A percentile compares a stretch with the other conserved stretches of the same genome.
Evolutionary conservation across 2,113 vertebrate genomes (phyloP).

Genomic region (Eulacestoma nigropectus): DNA sequence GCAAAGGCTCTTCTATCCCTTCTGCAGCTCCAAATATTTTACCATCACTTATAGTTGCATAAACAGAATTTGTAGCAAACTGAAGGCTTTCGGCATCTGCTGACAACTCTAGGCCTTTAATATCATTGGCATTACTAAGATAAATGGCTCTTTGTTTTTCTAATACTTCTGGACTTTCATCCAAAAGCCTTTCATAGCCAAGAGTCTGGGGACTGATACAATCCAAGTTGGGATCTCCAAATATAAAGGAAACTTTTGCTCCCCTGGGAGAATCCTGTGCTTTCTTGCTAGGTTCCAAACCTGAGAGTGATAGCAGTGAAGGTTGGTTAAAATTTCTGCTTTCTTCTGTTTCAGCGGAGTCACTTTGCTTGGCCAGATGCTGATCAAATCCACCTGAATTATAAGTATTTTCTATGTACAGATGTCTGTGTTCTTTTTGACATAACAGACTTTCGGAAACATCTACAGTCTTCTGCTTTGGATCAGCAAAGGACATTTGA

Average conservation of each 20-base stretch:
- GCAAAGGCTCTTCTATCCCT: constrained; percentile 91
- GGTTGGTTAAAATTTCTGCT: constrained; percentile 78
- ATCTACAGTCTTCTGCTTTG: constrained; percentile 80
- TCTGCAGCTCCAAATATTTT: constrained; percentile 88
- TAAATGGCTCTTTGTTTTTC: constrained; percentile 86
- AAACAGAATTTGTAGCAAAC: constrained; percentile 85
- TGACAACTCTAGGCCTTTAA: constrained; percentile 84
- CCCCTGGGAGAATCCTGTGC: constrained; percentile 85
- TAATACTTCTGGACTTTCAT: constrained; percentile 86
- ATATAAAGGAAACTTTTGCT: constrained; percentile 98
- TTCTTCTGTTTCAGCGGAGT: constrained; percentile 76
- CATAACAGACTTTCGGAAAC: constrained; percentile 75
- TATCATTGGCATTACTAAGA: constrained; percentile 83
- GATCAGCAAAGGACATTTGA: constrained; percentile 79
- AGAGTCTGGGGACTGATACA: constrained; percentile 85
- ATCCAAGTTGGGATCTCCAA: constrained; percentile 89
- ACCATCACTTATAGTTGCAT: constrained; percentile 84
- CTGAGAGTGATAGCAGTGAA: constrained; percentile 80
- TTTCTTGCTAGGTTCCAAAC: constrained; percentile 77
- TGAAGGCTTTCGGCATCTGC: constrained; percentile 86
- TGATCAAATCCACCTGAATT: constrained; percentile 76
- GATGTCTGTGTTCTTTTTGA: constrained; percentile 80
- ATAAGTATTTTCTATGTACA: constrained; percentile 84
- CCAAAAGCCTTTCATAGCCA: constrained; percentile 92
- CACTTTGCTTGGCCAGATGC: constrained; percentile 73